phyloP scores from a whole-genome alignment of 2,888 invertebrate species.

The Syrista parreyssii region DNA sequence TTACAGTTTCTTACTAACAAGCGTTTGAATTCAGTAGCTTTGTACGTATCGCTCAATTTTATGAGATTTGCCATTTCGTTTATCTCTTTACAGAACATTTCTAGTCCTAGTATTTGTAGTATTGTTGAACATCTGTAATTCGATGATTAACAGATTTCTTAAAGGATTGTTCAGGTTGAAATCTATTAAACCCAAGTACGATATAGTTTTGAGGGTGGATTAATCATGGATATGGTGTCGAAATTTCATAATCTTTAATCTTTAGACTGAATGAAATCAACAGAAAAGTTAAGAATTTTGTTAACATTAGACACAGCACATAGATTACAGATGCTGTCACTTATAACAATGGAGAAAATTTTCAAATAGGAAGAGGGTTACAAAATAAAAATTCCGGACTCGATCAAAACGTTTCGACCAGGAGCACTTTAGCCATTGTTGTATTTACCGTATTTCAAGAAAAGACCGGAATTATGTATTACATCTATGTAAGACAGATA shows the following conservation, averaged over 20 bases:
- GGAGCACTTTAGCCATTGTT: constrained; percentile 12
- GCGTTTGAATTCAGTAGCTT: constrained; percentile 23
- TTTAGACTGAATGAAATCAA: constrained; percentile 1
- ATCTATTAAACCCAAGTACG: constrained; percentile 31
- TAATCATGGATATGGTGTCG: no score
- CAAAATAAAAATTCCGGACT: constrained; percentile 14
- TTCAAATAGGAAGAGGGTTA: background rate
- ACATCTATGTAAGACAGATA: constrained; percentile 9
- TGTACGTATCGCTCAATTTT: constrained; percentile 38
- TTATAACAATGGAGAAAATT: constrained; percentile 1
- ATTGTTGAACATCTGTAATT: no score
- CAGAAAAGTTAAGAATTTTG: constrained; percentile 4
- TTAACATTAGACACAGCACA: constrained; percentile 7
- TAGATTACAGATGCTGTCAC: constrained; percentile 2
- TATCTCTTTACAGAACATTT: constrained; percentile 29
- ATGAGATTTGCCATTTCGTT: constrained; percentile 41
- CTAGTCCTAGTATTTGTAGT: no score
- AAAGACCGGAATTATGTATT: constrained; percentile 15
- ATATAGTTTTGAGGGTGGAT: constrained; percentile 19
- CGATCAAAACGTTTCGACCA: constrained; percentile 19
- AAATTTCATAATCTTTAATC: background rate
- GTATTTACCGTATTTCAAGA: constrained; percentile 12
- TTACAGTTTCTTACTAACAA: constrained; percentile 19
- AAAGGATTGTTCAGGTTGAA: constrained; percentile 33
- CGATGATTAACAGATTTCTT: constrained; percentile 34